These are phyloP conservation scores for Drosophila sp. DNA, from an alignment of 1,140 invertebrate species.

Conservation along the genomic window DNA sequence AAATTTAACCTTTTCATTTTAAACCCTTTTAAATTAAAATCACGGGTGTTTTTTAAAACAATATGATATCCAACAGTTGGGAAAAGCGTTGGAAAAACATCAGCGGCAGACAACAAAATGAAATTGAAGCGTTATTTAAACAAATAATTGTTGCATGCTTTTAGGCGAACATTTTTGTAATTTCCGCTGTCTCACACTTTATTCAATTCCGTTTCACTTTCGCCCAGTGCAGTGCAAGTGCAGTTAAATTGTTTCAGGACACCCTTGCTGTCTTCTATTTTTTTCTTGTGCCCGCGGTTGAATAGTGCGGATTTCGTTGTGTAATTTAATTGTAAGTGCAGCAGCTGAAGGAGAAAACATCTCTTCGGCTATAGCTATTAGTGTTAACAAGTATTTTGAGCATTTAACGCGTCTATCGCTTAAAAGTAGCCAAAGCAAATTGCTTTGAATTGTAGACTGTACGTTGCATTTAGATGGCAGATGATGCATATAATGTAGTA, in stretches of 20 bases:
- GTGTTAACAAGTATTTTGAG: conserved; percentile 5
- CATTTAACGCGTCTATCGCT: conserved; percentile 23
- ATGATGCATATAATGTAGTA: conserved; percentile 21
- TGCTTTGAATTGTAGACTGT: conserved; percentile 11
- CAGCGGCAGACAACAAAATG: neutral
- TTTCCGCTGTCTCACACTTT: conserved; percentile 40
- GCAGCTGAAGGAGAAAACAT: conserved; percentile 23
- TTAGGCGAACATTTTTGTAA: conserved; percentile 42
- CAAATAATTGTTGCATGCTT: conserved; percentile 69
- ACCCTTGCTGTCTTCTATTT: neutral
- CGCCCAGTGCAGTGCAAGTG: conserved; percentile 42
- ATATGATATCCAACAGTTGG: no score
- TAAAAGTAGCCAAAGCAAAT: conserved; percentile 18
- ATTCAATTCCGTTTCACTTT: conserved; percentile 37
- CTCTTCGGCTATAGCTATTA: neutral
- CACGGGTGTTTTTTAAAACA: neutral
- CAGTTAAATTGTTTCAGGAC: conserved; percentile 56
- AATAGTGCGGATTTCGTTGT: neutral
- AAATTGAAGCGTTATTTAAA: conserved; percentile 57
- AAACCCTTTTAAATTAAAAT: neutral
- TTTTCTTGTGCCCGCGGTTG: conserved; percentile 2
- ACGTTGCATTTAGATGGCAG: conserved; percentile 15
- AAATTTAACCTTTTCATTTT: no score
- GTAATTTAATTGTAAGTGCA: conserved; percentile 64
- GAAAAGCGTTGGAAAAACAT: conserved; percentile 6